Base-by-base conservation (phyloP, 2,797 vertebrate genomes). In the Chaunax sp. region DNA sequence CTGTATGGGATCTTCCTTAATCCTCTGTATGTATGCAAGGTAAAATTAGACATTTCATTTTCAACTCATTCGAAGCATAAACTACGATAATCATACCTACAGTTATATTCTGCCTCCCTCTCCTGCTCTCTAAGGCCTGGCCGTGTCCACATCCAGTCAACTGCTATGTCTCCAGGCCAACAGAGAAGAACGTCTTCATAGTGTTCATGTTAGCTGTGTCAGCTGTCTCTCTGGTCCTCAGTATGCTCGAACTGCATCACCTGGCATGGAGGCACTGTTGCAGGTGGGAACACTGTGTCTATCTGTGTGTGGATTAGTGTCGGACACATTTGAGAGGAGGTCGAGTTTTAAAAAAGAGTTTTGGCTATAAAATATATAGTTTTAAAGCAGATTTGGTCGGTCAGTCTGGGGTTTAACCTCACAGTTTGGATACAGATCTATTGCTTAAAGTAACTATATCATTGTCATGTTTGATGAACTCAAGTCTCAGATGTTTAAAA, bases 181-280 rank as follows among this genome's bases (percentile, higher is more conserved):
- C 98, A 0, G 98, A 98, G 93, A 99, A 99, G 88, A 99, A 99
- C 0, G 95, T 99, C 54, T 99, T 99, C 90, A 99, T 99, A 0
- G 91, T 97, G 64, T 99, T 99, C 85, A 99, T 99, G 98, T 70
- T 99, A 88, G 93, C 90, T 0, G 97, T 99, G 85, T 96, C 96
- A 0, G 95, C 69, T 0, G 93, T 98, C 23, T 99, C 97, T 0
- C 93, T 99, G 18, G 82, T 94, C n/a, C 95, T 99, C 77, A 99
- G 97, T 0, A 76, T 96, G 60, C 91, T 95, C 0, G 98, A 99
- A 54, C 85, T 99, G 13, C 94, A 98, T 78, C 96, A 99, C 86
- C 77, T 99, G 83, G 96, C 94, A 6, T 99, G 97, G 96, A 98
- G 93, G 84, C 96, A 96, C 89, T 92, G 94, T 79, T 94, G 92